These are phyloP conservation scores for Uloborus plumipes DNA, from an alignment of 2,888 invertebrate genomes.

Conservation along the genomic window DNA sequence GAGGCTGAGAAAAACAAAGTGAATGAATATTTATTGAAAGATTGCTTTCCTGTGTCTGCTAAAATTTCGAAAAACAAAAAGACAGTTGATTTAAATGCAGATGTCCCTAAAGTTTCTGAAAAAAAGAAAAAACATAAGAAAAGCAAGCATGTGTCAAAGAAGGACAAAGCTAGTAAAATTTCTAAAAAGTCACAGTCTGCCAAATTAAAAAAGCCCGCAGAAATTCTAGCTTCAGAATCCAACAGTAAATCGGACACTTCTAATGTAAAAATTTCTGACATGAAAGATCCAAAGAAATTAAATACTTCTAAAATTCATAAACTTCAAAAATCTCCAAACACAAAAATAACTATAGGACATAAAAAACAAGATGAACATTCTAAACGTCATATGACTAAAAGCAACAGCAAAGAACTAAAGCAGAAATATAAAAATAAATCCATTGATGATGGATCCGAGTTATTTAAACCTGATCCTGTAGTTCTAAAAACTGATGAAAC, in stretches of 20 bases:
- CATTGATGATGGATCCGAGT: background rate
- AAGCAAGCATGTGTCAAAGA: slow-evolving; percentile 6
- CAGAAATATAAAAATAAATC: background rate
- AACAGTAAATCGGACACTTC: too few relatives aligned
- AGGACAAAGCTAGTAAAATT: background rate
- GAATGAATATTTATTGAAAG: slow-evolving; percentile 23
- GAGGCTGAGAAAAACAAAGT: background rate
- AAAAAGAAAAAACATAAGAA: slow-evolving; percentile 7
- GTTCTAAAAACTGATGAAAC: background rate
- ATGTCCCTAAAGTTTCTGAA: too few relatives aligned
- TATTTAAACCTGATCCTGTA: slow-evolving; percentile 45
- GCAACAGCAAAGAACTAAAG: background rate
- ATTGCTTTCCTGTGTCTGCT: slow-evolving; percentile 15
- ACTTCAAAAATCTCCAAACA: too few relatives aligned
- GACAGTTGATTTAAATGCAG: too few relatives aligned
- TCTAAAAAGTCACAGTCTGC: background rate
- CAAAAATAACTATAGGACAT: too few relatives aligned
- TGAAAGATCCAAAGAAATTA: too few relatives aligned
- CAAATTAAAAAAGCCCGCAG: too few relatives aligned
- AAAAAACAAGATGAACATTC: too few relatives aligned
- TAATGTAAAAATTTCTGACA: too few relatives aligned
- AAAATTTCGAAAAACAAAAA: too few relatives aligned
- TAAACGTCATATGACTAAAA: background rate
- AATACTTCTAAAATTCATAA: too few relatives aligned
- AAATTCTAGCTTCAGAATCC: too few relatives aligned